Evolutionary conservation across 2,113 vertebrate species (phyloP).

Genomic region (Corapipo altera): DNA sequence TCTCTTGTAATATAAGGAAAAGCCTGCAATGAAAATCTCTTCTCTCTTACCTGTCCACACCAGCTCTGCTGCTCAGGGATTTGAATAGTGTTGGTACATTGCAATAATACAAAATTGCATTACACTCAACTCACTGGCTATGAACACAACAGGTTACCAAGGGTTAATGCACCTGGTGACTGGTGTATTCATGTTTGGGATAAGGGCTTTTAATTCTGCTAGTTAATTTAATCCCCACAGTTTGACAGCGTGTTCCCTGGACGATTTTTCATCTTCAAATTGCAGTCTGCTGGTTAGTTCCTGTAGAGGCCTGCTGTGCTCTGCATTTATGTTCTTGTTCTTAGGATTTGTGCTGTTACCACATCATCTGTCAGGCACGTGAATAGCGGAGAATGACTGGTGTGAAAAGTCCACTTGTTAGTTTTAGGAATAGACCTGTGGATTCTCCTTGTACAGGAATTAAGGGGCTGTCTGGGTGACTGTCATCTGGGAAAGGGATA

Average conservation of each 20-base stretch:
- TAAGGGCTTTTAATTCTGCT: slow-evolving; percentile 20
- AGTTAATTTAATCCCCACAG: slow-evolving; percentile 28
- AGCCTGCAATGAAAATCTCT: background rate
- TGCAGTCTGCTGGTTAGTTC: slow-evolving; percentile 19
- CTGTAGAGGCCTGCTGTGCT: slow-evolving; percentile 26
- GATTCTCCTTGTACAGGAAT: background rate
- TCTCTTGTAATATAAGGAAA: background rate
- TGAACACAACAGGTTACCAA: background rate
- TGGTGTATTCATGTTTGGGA: background rate
- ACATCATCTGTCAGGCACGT: background rate
- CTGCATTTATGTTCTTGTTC: slow-evolving; percentile 13
- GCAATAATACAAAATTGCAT: background rate
- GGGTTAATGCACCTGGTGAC: background rate
- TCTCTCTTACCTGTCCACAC: background rate
- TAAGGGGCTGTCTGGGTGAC: background rate
- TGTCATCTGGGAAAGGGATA: background rate
- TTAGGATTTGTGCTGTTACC: background rate
- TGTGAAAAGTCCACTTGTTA: background rate
- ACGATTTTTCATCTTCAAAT: slow-evolving; percentile 33
- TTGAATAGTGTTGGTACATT: background rate
- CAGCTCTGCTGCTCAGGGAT: background rate
- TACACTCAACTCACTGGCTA: background rate
- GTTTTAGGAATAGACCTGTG: background rate
- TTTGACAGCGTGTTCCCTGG: background rate
- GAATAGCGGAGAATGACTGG: background rate